These are phyloP conservation scores for Ryuthela nishihirai DNA, from an alignment of 2,888 invertebrate species.

Conservation along the genomic window DNA sequence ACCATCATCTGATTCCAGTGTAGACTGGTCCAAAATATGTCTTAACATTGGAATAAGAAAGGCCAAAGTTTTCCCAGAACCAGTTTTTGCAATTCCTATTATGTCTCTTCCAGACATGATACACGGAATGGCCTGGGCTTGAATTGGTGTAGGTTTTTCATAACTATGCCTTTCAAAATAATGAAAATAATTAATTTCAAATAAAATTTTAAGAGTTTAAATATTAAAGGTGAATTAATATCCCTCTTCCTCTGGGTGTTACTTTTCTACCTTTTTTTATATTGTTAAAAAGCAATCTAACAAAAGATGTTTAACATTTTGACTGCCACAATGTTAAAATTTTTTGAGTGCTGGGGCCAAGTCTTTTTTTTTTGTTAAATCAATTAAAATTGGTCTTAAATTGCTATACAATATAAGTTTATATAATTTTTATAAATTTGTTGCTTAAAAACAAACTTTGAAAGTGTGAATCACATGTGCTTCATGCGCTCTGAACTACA, in stretches of 20 bases:
- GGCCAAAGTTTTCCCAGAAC: constrained; percentile 94
- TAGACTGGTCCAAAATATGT: constrained; percentile 90
- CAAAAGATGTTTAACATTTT: too few species aligned
- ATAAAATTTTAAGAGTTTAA: too few species aligned
- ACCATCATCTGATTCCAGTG: constrained; percentile 93
- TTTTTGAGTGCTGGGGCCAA: too few species aligned
- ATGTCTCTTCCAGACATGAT: constrained; percentile 95
- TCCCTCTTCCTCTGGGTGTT: neutral
- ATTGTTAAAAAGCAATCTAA: neutral
- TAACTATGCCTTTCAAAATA: constrained; percentile 59
- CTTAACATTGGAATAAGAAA: constrained; percentile 97
- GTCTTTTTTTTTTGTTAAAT: too few species aligned
- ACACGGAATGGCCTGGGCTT: constrained; percentile 84
- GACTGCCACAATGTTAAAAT: too few species aligned
- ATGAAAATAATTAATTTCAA: too few species aligned
- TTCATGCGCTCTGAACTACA: too few species aligned
- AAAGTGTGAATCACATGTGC: too few species aligned
- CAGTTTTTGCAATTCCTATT: constrained; percentile 97
- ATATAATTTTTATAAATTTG: too few species aligned
- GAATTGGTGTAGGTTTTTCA: constrained; percentile 98
- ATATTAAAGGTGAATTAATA: neutral
- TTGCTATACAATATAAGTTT: too few species aligned
- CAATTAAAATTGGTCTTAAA: too few species aligned
- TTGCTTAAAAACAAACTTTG: too few species aligned
- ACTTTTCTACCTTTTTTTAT: neutral